These are phyloP conservation scores for Aptenodytes patagonicus DNA, from an alignment of 2,113 vertebrate species.

Conservation along the genomic window DNA sequence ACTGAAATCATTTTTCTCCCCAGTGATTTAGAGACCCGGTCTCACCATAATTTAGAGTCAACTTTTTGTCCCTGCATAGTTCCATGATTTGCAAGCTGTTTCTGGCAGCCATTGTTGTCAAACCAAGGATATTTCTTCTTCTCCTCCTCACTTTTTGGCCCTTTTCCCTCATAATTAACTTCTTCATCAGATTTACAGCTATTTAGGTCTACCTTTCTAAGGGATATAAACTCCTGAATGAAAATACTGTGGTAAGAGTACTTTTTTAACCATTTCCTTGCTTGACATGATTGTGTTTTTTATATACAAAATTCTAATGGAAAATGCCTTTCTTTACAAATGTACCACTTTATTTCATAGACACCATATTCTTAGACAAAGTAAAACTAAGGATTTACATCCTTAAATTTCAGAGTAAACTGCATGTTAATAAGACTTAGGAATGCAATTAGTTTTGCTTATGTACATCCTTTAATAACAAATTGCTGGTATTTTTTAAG, in stretches of 20 bases:
- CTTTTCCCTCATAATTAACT: constrained; percentile 70
- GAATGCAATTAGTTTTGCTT: neutral
- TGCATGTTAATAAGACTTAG: neutral
- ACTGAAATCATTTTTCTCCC: constrained; percentile 66
- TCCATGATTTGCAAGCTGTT: constrained; percentile 76
- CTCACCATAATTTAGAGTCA: constrained; percentile 71
- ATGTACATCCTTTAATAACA: neutral
- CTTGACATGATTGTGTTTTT: neutral
- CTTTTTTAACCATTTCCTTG: neutral
- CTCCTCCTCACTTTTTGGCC: constrained; percentile 61
- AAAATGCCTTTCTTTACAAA: neutral
- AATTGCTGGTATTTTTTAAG: neutral
- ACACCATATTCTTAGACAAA: neutral
- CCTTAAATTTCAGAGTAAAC: neutral
- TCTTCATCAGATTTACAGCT: constrained; percentile 65
- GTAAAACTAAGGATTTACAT: neutral
- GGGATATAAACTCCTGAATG: constrained; percentile 54
- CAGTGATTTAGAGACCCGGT: constrained; percentile 73
- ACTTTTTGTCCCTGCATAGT: constrained; percentile 59
- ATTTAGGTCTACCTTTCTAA: constrained; percentile 70
- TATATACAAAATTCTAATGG: neutral
- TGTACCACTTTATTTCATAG: neutral
- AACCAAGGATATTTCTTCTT: constrained; percentile 69
- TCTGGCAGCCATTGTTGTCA: constrained; percentile 67
- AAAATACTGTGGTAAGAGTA: constrained; percentile 16